phyloP scores from a whole-genome alignment of 2,888 invertebrate species.

The Macrophya alboannulata region DNA sequence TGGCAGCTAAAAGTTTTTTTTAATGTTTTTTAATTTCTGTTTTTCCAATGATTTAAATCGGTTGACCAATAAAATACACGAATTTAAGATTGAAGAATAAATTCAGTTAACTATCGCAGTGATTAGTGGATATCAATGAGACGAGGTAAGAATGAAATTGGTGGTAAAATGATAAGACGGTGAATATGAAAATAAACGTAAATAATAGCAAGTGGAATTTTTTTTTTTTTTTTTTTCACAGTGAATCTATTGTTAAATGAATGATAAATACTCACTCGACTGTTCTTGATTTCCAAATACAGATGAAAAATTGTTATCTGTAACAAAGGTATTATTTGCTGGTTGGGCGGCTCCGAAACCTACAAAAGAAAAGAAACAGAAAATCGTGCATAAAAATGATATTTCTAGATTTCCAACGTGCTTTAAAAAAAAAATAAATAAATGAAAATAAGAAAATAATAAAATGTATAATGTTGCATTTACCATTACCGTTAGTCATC shows the following conservation, averaged over 20 bases:
- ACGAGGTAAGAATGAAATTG: slow-evolving; percentile 28
- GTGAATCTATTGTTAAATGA: neutral
- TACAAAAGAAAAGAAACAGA: slow-evolving; percentile 73
- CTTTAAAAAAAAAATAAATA: slow-evolving; percentile 56
- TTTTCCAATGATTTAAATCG: neutral
- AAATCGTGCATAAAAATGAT: slow-evolving; percentile 60
- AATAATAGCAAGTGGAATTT: neutral
- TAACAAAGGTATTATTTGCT: slow-evolving; percentile 87
- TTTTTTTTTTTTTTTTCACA: neutral
- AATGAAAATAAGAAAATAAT: slow-evolving; percentile 58
- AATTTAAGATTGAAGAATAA: neutral
- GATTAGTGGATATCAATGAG: slow-evolving; percentile 8
- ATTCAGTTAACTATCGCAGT: neutral
- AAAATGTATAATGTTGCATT: slow-evolving; percentile 63
- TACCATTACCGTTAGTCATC: slow-evolving; percentile 83
- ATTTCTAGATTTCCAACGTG: slow-evolving; percentile 51
- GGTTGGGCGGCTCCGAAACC: slow-evolving; percentile 75
- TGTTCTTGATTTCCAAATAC: slow-evolving; percentile 88
- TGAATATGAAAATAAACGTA: slow-evolving; percentile 22
- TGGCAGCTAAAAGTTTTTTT: neutral
- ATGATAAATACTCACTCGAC: slow-evolving; percentile 72
- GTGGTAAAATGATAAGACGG: slow-evolving; percentile 31
- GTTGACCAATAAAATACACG: neutral
- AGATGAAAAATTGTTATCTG: slow-evolving; percentile 93
- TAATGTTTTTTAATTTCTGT: neutral